Evolutionary conservation across 2,888 invertebrate genomes (phyloP).

Genomic region (Acleris emargana): DNA sequence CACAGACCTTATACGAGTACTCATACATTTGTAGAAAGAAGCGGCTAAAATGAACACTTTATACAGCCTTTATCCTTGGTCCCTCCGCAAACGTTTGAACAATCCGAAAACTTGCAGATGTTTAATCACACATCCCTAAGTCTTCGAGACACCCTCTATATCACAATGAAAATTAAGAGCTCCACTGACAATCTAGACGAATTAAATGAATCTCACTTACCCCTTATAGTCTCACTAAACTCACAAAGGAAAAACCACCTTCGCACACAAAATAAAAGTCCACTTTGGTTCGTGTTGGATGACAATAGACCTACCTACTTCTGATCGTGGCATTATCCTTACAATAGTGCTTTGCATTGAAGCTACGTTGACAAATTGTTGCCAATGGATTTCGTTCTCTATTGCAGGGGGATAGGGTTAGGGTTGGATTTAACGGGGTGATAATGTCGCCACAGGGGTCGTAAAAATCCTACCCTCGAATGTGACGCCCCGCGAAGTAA

Average conservation of each 20-base stretch:
- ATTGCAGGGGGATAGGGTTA: slow-evolving; percentile 51
- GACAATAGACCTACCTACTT: slow-evolving; percentile 75
- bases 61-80: neutral
- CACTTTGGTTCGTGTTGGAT: slow-evolving; percentile 41
- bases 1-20: too few relatives aligned
- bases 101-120: slow-evolving; percentile 24
- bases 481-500: slow-evolving; percentile 82
- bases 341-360: slow-evolving; percentile 80
- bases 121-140: slow-evolving; percentile 39
- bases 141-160: slow-evolving; percentile 46
- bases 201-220: slow-evolving; percentile 81
- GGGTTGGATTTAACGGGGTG: slow-evolving; percentile 46
- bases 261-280: slow-evolving; percentile 42
- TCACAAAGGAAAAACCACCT: slow-evolving; percentile 45
- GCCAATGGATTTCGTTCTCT: slow-evolving; percentile 51
- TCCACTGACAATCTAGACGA: slow-evolving; percentile 76
- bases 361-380: slow-evolving; percentile 70
- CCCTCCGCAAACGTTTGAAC: slow-evolving; percentile 12
- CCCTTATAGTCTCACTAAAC: slow-evolving; percentile 60
- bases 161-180: slow-evolving; percentile 75
- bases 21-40: too few relatives aligned
- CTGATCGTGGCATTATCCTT: slow-evolving; percentile 80
- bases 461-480: slow-evolving; percentile 75
- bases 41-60: too few relatives aligned
- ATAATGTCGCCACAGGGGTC: slow-evolving; percentile 78